Conservation (phyloP, 1,140 invertebrate species). For the Drosophila seguyi region DNA sequence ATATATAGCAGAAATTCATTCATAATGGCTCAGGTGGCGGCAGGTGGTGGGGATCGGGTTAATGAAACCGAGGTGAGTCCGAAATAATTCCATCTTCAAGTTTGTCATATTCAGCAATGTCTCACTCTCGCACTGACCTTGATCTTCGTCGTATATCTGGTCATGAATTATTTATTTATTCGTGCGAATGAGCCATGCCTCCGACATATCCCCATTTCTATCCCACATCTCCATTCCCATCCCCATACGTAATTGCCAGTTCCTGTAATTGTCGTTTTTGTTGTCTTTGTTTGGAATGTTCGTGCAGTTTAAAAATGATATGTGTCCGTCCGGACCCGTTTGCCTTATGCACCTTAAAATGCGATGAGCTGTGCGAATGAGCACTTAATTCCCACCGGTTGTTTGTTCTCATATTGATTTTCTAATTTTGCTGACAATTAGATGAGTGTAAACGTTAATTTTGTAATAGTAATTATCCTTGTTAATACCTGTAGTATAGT, state of each 20-base stretch:
- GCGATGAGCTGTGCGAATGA: slow-evolving; percentile 50
- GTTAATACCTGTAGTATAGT: slow-evolving; percentile 6
- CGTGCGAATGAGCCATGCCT: slow-evolving; percentile 8
- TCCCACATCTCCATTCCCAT: background rate
- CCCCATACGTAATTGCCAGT: slow-evolving; percentile 27
- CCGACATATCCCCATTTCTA: slow-evolving; percentile 26
- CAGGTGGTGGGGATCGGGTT: slow-evolving; percentile 30
- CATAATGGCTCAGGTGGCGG: slow-evolving; percentile 46
- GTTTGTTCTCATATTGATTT: slow-evolving; percentile 52
- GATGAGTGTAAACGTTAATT: slow-evolving; percentile 2
- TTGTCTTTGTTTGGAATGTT: slow-evolving; percentile 44
- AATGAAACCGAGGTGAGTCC: slow-evolving; percentile 55
- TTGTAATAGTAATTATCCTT: slow-evolving; percentile 24
- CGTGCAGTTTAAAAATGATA: slow-evolving; percentile 36
- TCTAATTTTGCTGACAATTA: slow-evolving; percentile 37
- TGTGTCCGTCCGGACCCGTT: slow-evolving; percentile 17
- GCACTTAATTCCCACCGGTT: slow-evolving; percentile 31
- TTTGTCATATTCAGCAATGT: slow-evolving; percentile 3
- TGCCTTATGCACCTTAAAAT: slow-evolving; percentile 30
- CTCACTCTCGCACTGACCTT: slow-evolving; percentile 29
- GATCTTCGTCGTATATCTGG: slow-evolving; percentile 37
- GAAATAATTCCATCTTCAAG: slow-evolving; percentile 17
- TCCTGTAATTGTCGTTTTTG: slow-evolving; percentile 25
- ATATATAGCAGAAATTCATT: slow-evolving; percentile 17
- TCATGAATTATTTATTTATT: slow-evolving; percentile 45